phyloP scores from a whole-genome alignment of 30 jellyfish, hydroid and myxozoan species.

The Morbakka virulenta region DNA sequence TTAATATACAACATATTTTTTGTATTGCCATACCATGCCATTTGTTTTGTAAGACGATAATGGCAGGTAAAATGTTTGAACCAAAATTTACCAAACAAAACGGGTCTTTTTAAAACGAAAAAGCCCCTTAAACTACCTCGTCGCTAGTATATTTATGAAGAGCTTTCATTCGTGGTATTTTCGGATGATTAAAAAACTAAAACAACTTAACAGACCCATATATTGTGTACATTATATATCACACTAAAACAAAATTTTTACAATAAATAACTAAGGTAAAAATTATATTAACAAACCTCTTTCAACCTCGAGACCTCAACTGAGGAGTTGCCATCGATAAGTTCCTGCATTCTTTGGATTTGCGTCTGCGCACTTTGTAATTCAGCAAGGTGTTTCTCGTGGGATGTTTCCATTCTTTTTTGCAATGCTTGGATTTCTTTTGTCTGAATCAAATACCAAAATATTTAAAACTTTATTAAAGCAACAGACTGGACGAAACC shows the following conservation, averaged over 20 bases:
- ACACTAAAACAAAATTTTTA: too few species aligned
- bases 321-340: constrained; percentile 69
- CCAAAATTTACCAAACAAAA: background rate
- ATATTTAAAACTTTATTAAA: too few species aligned
- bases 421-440: constrained; percentile 76
- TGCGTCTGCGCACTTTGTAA: constrained; percentile 84
- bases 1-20: too few species aligned
- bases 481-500: too few species aligned
- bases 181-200: background rate
- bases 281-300: constrained; percentile 35
- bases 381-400: constrained; percentile 73
- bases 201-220: background rate
- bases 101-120: background rate
- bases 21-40: too few species aligned
- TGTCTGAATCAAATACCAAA: constrained; percentile 42
- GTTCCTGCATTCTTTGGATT: constrained; percentile 63
- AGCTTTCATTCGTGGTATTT: too few species aligned
- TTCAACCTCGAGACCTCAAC: constrained; percentile 64
- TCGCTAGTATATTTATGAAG: background rate
- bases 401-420: constrained; percentile 77
- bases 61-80: background rate
- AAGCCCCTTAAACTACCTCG: background rate
- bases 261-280: background rate
- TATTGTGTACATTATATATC: too few species aligned
- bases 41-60: too few species aligned